These are phyloP conservation scores for Dicycla oo DNA, from an alignment of 2,888 invertebrate species.

Conservation along the genomic window DNA sequence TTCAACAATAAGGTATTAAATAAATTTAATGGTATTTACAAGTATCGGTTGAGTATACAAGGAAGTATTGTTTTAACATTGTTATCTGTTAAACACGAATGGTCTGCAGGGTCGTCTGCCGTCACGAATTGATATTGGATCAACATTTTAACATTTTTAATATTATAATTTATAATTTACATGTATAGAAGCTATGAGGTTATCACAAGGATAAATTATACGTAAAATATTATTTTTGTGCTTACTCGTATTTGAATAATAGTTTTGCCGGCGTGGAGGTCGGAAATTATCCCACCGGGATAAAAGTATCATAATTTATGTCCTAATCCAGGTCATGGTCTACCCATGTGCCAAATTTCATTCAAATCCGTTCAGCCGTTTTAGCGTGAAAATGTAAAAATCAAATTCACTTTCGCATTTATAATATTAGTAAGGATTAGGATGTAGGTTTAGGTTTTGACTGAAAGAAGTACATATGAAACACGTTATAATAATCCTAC, in stretches of 20 bases:
- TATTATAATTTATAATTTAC: constrained; percentile 28
- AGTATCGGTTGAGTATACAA: constrained; percentile 59
- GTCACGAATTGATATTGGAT: constrained; percentile 59
- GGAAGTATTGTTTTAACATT: constrained; percentile 66
- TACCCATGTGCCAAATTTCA: no score
- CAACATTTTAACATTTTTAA: constrained; percentile 41
- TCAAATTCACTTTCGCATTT: no score
- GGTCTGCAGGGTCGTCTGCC: constrained; percentile 60
- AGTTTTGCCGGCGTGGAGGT: no score
- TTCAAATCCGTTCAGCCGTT: no score
- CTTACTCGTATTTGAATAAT: no score
- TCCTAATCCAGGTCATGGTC: no score
- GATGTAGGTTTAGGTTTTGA: not conserved
- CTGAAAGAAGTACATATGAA: not conserved
- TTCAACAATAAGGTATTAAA: constrained; percentile 53
- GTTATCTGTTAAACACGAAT: constrained; percentile 61
- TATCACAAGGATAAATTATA: constrained; percentile 42
- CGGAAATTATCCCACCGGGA: no score
- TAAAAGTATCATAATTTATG: no score
- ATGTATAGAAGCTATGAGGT: constrained; percentile 16
- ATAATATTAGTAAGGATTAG: no score
- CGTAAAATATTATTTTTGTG: constrained; percentile 14
- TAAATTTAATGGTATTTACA: constrained; percentile 46
- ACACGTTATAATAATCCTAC: not conserved
- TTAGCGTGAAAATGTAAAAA: no score